Evolutionary conservation across 2,888 invertebrate genomes (phyloP).

Genomic region (Sphaerophoria taeniata): DNA sequence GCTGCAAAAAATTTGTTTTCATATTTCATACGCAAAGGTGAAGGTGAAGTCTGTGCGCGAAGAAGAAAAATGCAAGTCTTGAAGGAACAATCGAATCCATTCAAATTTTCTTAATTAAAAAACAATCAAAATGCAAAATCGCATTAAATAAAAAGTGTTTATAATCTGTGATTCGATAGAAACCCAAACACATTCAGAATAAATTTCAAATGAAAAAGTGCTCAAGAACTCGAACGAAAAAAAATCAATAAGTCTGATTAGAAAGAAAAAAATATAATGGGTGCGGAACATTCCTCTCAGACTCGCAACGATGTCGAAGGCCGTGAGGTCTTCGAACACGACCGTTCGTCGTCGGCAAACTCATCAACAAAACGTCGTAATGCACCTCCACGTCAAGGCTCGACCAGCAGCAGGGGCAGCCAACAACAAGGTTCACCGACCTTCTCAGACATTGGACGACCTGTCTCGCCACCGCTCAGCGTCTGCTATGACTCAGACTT

Average conservation of each 20-base stretch:
- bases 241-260: slow-evolving; percentile 20
- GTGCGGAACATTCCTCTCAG: slow-evolving; percentile 86
- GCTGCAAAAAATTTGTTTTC: slow-evolving; percentile 36
- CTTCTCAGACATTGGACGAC: slow-evolving; percentile 82
- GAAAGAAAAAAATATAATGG: slow-evolving; percentile 81
- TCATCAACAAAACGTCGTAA: slow-evolving; percentile 78
- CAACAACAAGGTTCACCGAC: slow-evolving; percentile 79
- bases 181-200: background rate
- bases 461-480: slow-evolving; percentile 93
- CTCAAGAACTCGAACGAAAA: background rate
- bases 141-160: background rate
- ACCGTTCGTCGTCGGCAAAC: slow-evolving; percentile 55
- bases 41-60: too few relatives aligned
- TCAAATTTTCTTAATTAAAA: background rate
- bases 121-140: background rate
- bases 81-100: background rate
- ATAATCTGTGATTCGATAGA: background rate
- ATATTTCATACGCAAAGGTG: background rate
- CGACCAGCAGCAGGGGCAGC: slow-evolving; percentile 61
- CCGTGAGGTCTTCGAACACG: slow-evolving; percentile 79
- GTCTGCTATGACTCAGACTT: slow-evolving; percentile 95
- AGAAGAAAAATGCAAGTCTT: too few relatives aligned
- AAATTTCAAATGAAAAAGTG: background rate
- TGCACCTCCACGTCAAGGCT: slow-evolving; percentile 73
- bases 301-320: slow-evolving; percentile 78